Evolutionary conservation across 1,140 invertebrate species (phyloP), one percentile per base, ranked within the genome.

Genomic region (Pseudomyrmex concolor): DNA sequence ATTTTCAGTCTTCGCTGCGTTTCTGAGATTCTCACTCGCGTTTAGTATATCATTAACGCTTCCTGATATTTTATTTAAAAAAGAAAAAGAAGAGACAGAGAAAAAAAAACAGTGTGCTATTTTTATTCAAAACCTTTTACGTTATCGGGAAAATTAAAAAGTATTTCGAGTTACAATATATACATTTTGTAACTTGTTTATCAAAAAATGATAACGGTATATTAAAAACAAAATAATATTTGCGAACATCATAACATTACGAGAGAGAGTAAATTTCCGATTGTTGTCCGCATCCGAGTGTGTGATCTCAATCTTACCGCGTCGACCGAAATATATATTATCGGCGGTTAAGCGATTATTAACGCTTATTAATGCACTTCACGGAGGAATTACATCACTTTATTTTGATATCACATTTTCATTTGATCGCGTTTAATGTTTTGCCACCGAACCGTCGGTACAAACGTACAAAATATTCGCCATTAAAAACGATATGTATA

Each of bases 401-500:
- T 80, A 80, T 70, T 80, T 80, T 80, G 76, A 80, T 80, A 80
- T 80, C 54, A 59, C 66, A 80, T 80, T 80, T 80, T 80, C 76
- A 80, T 80, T 80, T 80, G 76, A 80, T 80, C 71, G 76, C 76
- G 76, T 80, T 80, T 80, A 80, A 80, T 80, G 76, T 71, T 80
- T 80, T 80, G 76, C 76, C 76, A 80, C 76, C 76, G 76, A 76
- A 64, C 73, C 70, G 45, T 68, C 66, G 67, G 66, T 50, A 71
- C 76, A 80, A 80, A 80, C 66, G 76, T 71, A 80, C 76, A 66
- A 80, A 80, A 80, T 80, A 80, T 80, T 71, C 76, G 66, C 54
- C 76, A 71, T 80, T 80, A 80, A 80, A 80, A 80, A 80, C 76
- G 66, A 80, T 74, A 74, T 80, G 57, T 80, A 43, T 80, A 80